phyloP scores from a whole-genome alignment of 2,888 invertebrate species.

The Ichneumoninae sp. region DNA sequence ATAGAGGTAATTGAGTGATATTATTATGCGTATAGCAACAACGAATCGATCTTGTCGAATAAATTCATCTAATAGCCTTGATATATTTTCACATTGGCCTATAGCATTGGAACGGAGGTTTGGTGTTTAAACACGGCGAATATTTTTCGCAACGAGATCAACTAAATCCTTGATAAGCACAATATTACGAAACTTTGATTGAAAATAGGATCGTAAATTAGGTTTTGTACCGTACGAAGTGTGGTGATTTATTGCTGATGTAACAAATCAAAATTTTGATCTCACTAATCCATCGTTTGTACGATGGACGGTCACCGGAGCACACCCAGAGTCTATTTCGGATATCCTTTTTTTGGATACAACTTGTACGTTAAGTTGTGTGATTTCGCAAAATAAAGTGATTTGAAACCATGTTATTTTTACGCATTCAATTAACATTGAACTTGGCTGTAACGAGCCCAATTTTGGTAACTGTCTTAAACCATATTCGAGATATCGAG shows the following conservation, averaged over 20 bases:
- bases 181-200: constrained; percentile 47
- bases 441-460: background rate
- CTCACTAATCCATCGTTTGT: constrained; percentile 16
- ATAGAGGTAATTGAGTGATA: constrained; percentile 57
- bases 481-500: too few species aligned
- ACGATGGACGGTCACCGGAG: constrained; percentile 25
- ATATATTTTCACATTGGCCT: constrained; percentile 73
- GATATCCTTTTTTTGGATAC: constrained; percentile 65
- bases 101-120: constrained; percentile 47
- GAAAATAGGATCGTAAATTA: constrained; percentile 69
- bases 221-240: constrained; percentile 75
- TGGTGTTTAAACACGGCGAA: background rate
- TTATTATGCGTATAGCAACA: constrained; percentile 71
- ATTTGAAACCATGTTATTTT: constrained; percentile 65
- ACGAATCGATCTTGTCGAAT: constrained; percentile 74
- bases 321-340: constrained; percentile 51
- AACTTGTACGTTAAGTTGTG: constrained; percentile 77
- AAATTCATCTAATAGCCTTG: constrained; percentile 66
- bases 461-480: background rate
- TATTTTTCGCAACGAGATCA: constrained; percentile 20
- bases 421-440: background rate
- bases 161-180: constrained; percentile 56
- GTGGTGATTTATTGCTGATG: constrained; percentile 61
- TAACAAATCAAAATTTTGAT: constrained; percentile 66
- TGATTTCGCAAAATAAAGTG: constrained; percentile 77